phyloP scores from a whole-genome alignment of 2,113 vertebrate genomes.

The Herpetotheres cachinnans region DNA sequence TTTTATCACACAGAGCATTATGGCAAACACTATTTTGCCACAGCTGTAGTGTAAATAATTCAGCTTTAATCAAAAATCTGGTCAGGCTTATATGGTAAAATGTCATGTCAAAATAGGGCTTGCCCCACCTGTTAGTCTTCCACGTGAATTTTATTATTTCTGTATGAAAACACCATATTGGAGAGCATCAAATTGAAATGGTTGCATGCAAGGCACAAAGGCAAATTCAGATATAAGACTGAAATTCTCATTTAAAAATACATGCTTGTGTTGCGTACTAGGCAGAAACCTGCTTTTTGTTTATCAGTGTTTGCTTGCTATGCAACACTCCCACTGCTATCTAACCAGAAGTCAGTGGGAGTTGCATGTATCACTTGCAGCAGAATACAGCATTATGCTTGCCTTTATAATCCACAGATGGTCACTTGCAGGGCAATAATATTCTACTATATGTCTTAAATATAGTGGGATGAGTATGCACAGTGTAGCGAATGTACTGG shows the following conservation, averaged over 20 bases:
- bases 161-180: neutral
- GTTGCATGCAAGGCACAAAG: neutral
- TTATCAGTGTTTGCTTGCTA: neutral
- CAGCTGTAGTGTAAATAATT: neutral
- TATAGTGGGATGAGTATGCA: no score
- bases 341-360: neutral
- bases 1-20: neutral
- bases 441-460: neutral
- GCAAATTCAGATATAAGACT: neutral
- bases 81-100: neutral
- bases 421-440: neutral
- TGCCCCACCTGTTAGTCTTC: neutral
- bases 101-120: neutral
- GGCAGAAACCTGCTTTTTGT: neutral
- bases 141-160: neutral
- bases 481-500: neutral
- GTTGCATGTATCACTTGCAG: neutral
- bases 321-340: neutral
- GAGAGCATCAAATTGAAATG: neutral
- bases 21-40: neutral
- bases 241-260: neutral
- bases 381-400: neutral
- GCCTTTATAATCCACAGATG: neutral
- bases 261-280: neutral
- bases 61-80: neutral